Conservation (phyloP, 1,140 invertebrate genomes). For the Neodiprion fabricii region DNA sequence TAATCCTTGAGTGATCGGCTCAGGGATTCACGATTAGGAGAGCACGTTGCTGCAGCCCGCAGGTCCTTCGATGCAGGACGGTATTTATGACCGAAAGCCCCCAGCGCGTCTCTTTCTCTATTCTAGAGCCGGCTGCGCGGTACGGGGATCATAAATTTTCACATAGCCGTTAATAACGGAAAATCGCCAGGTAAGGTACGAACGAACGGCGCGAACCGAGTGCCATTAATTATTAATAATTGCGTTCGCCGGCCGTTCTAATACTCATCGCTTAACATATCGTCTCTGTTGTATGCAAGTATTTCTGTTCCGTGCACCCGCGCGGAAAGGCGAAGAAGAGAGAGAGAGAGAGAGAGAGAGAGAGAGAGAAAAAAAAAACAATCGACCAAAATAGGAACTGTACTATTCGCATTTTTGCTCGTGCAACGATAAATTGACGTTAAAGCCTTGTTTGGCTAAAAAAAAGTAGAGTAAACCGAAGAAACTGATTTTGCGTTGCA, state of each 20-base stretch:
- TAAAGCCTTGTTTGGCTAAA: too few species aligned
- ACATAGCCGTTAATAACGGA: constrained; percentile 8
- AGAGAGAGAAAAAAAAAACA: background rate
- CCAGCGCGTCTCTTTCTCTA: background rate
- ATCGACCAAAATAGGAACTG: too few species aligned
- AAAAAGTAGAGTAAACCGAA: too few species aligned
- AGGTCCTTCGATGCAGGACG: too few species aligned
- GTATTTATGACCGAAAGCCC: background rate
- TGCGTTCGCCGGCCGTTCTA: background rate
- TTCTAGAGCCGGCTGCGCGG: background rate
- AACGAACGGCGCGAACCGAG: background rate
- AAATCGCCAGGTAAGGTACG: constrained; percentile 9
- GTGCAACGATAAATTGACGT: too few species aligned
- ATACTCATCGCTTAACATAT: constrained; percentile 19
- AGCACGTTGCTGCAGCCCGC: too few species aligned
- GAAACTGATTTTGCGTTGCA: too few species aligned
- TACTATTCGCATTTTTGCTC: too few species aligned
- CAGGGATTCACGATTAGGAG: too few species aligned
- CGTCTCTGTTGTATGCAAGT: constrained; percentile 20
- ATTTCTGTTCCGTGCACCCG: constrained; percentile 20
- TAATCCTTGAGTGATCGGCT: too few species aligned
- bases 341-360: background rate
- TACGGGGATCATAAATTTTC: constrained; percentile 4
- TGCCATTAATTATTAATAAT: constrained; percentile 17
- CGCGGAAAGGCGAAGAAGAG: constrained; percentile 22